Evolutionary conservation across 2,888 invertebrate species (phyloP), one percentile per base, ranked within the genome.

Genomic region (Drosophila rellima): DNA sequence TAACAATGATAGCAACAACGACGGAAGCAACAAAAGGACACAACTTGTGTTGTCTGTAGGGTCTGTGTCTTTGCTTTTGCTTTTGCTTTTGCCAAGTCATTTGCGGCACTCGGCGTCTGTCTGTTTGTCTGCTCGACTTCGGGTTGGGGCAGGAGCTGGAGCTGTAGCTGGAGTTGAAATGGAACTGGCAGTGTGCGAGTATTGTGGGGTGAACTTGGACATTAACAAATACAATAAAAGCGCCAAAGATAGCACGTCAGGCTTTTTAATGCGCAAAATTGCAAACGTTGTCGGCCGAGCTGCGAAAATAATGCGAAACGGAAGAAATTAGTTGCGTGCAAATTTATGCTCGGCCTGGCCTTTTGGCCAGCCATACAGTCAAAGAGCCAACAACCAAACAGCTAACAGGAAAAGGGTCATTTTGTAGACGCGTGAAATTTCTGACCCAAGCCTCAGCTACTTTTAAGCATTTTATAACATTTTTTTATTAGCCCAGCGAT

Each of bases 211-310:
- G 62, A 80, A 89, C 83, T 88, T 87, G 62, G 82, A 89, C 83
- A 89, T 87, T 87, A 88, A 77, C 80, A 85, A 82, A 88, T 77
- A 87, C 86, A 85, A 87, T 87, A 88, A 86, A 89, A 89, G 88
- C 86, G 89, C 77, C 81, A 87, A 89, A 89, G 86, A 87, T 88
- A 90, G 89, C 88, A 81, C 87, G 87, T 81, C 81, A 89, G 89
- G 83, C 77, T 88, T 85, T 84, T 85, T 89, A 85, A 85, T 89
- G 85, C 85, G 85, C 88, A 88, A 89, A 85, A 89, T 89, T 85
- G 85, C 89, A 82, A 89, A 88, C 85, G 82, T 76, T 82, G 68
- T 62, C 66, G 64, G 70, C 60, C 67, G 69, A 78, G 70, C 86
- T 73, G 88, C 74, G 82, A 82, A 89, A 86, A 82, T 88, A 86